Evolutionary conservation across 2,113 vertebrate genomes (phyloP).

Genomic region (Bujurquina vittata): DNA sequence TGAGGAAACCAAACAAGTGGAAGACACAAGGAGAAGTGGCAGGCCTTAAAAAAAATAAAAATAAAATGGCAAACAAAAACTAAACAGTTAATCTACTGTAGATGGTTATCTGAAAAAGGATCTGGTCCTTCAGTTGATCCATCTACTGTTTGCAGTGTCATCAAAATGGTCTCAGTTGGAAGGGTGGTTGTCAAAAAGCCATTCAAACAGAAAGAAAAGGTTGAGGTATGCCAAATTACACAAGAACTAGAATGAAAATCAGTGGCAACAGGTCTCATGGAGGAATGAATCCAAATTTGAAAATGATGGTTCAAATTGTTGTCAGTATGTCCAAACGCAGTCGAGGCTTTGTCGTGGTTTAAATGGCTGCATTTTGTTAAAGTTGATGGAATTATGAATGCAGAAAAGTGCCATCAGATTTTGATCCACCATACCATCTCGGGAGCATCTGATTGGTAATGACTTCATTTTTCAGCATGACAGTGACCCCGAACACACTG

Average conservation of each 20-base stretch:
- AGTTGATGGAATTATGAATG: neutral
- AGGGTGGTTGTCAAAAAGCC: neutral
- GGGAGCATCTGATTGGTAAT: neutral
- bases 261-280: neutral
- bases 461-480: neutral
- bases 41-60: no score
- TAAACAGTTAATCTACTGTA: neutral
- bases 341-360: neutral
- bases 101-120: neutral
- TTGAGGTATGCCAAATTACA: neutral
- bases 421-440: neutral
- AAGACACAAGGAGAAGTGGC: neutral
- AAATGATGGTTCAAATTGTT: fast-evolving
- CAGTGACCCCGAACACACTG: neutral
- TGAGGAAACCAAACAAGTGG: neutral
- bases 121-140: neutral
- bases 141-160: neutral
- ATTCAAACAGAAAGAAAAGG: neutral
- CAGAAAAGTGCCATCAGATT: neutral
- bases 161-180: neutral
- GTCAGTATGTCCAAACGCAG: neutral
- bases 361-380: neutral
- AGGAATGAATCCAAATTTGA: neutral
- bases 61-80: neutral
- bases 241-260: neutral